Conservation (phyloP, 2,113 vertebrate species). For the Poeciliopsis occidentalis region DNA sequence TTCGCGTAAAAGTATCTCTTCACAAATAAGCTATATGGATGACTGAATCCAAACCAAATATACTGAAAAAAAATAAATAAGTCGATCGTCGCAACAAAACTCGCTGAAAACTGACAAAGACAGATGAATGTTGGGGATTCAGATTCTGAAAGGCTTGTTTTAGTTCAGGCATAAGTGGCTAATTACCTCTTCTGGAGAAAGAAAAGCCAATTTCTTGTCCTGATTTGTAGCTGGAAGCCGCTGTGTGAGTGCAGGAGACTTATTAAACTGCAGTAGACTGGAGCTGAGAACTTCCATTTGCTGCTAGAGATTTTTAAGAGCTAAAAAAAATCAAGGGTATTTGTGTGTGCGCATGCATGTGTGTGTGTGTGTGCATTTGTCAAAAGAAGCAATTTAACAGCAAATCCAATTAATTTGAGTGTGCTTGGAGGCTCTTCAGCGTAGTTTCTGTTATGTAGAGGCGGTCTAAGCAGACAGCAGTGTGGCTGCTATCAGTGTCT, state of each 20-base stretch:
- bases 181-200: slow-evolving; percentile 7
- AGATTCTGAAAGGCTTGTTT: background rate
- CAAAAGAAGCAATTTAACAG: slow-evolving; percentile 31
- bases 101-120: background rate
- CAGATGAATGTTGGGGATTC: background rate
- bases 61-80: background rate
- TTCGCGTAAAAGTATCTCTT: background rate
- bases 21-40: background rate
- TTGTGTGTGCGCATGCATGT: background rate
- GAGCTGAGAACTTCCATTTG: slow-evolving; percentile 16
- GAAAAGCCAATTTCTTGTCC: slow-evolving; percentile 24
- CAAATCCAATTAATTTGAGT: slow-evolving; percentile 51
- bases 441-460: slow-evolving; percentile 27
- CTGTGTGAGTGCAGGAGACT: slow-evolving; percentile 5
- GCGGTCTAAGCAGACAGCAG: slow-evolving; percentile 13
- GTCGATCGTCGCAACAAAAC: background rate
- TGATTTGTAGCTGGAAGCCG: slow-evolving; percentile 4
- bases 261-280: slow-evolving; percentile 1
- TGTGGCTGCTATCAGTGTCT: slow-evolving; percentile 14
- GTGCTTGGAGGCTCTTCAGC: slow-evolving; percentile 29
- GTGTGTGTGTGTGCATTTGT: background rate
- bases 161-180: background rate
- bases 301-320: slow-evolving; percentile 17
- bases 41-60: background rate
- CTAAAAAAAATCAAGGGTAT: background rate